Evolutionary conservation across 2,113 vertebrate genomes (phyloP).

Genomic region (Stegastes partitus): DNA sequence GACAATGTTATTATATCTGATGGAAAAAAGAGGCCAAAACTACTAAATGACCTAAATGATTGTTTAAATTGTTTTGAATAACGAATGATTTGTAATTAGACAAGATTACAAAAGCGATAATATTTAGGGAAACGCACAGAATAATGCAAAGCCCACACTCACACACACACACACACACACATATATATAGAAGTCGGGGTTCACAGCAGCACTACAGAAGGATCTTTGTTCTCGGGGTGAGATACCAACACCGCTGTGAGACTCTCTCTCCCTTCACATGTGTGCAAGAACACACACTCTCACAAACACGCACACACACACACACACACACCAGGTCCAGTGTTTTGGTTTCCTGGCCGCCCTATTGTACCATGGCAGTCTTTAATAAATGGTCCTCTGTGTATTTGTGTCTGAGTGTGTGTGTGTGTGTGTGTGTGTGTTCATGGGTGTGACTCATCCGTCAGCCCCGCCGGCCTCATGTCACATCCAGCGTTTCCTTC

Average conservation of each 20-base stretch:
- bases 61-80: not conserved
- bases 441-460: constrained; percentile 75
- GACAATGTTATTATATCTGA: not conserved
- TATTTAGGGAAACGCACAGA: constrained; percentile 29
- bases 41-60: too few species aligned
- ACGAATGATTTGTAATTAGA: constrained; percentile 15
- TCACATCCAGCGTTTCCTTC: constrained; percentile 76
- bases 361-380: constrained; percentile 77
- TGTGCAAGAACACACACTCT: constrained; percentile 20
- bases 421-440: constrained; percentile 33
- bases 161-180: constrained; percentile 10
- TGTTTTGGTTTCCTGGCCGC: constrained; percentile 79
- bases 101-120: constrained; percentile 6
- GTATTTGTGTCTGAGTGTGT: constrained; percentile 69
- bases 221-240: constrained; percentile 77
- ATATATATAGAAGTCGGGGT: constrained; percentile 32
- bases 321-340: constrained; percentile 70
- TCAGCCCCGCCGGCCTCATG: constrained; percentile 75
- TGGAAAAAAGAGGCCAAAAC: not conserved
- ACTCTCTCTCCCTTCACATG: constrained; percentile 52
- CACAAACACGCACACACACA: constrained; percentile 51
- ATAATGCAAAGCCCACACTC: constrained; percentile 21
- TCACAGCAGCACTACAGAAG: constrained; percentile 76
- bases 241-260: constrained; percentile 65
- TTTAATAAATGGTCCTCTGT: constrained; percentile 83